Conservation (phyloP, 2,888 invertebrate species). For the Onchidella celtica region DNA sequence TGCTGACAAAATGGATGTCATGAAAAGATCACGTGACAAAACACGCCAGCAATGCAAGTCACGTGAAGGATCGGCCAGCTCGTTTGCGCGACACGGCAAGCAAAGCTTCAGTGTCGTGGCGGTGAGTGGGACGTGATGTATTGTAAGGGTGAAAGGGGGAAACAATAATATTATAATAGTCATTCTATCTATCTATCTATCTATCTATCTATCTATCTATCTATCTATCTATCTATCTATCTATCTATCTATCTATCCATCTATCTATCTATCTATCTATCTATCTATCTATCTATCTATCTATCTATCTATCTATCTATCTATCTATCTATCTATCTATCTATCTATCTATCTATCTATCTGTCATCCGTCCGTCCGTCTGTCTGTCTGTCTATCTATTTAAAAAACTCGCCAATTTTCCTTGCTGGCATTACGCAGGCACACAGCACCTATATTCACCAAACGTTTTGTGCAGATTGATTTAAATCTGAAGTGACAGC, state of each 20-base stretch:
- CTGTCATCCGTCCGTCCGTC: no score
- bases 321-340: conserved; percentile 19
- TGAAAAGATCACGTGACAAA: not conserved
- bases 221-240: conserved; percentile 19
- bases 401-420: no score
- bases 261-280: conserved; percentile 19
- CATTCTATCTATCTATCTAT: conserved; percentile 19
- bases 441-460: no score
- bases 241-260: conserved; percentile 19
- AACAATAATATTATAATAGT: not conserved
- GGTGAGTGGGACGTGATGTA: conserved; percentile 16
- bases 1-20: conserved; percentile 20
- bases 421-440: no score
- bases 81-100: conserved; percentile 19
- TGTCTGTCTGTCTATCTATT: no score
- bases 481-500: no score
- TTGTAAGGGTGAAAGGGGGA: no score
- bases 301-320: conserved; percentile 15
- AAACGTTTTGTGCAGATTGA: no score
- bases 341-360: conserved; percentile 6
- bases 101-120: conserved; percentile 40
- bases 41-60: not conserved
- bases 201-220: conserved; percentile 19
- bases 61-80: not conserved
- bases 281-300: conserved; percentile 19